phyloP scores from a whole-genome alignment of 2,888 invertebrate species.

The Horisme vitalbata region DNA sequence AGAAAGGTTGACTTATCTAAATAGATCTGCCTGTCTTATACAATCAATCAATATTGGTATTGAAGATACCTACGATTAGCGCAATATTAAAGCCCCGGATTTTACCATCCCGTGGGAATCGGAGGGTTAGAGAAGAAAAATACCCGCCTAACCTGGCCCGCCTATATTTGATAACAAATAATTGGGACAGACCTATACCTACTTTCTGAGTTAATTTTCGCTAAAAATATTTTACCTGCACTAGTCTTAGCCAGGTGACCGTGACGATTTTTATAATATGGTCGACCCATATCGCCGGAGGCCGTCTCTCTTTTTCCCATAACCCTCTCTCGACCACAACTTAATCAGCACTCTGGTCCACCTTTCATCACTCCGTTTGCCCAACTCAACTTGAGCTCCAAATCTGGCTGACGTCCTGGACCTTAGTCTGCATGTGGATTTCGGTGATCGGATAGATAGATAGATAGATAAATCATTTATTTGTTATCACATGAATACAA shows the following conservation, averaged over 20 bases:
- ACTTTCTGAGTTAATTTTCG: constrained; percentile 39
- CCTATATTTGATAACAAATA: constrained; percentile 53
- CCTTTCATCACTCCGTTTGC: too few relatives aligned
- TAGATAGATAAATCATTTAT: too few relatives aligned
- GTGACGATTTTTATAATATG: too few relatives aligned
- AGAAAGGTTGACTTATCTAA: constrained; percentile 19
- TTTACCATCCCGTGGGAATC: constrained; percentile 61
- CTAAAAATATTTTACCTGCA: constrained; percentile 18
- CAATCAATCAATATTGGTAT: constrained; percentile 20
- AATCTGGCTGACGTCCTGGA: too few relatives aligned
- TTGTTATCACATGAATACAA: too few relatives aligned
- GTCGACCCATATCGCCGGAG: too few relatives aligned
- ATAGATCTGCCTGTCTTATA: constrained; percentile 16
- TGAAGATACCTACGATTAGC: constrained; percentile 42
- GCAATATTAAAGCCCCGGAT: constrained; percentile 60
- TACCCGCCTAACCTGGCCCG: constrained; percentile 26
- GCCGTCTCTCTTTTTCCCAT: too few relatives aligned
- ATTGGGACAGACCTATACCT: constrained; percentile 36
- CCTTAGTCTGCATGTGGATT: too few relatives aligned
- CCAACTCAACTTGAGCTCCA: too few relatives aligned
- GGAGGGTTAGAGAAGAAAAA: constrained; percentile 62
- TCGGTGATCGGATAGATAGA: too few relatives aligned
- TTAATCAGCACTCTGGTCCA: too few relatives aligned
- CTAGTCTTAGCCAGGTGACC: background rate
- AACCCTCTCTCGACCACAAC: too few relatives aligned